These are phyloP conservation scores for Platynereis dumerilii DNA, from an alignment of 2,888 invertebrate species.

Conservation along the genomic window DNA sequence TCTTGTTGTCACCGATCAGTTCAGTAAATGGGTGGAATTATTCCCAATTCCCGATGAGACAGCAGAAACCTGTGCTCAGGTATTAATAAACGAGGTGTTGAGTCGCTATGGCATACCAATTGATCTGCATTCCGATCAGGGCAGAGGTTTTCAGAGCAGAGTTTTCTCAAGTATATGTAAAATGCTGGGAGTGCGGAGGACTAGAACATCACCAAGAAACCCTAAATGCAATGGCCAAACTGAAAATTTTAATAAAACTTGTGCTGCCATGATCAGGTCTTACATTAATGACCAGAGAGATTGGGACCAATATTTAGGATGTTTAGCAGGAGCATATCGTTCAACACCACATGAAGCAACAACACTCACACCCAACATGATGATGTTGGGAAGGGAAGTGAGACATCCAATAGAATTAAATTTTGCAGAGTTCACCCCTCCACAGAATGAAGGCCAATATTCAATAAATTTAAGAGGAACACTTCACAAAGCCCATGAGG, in stretches of 20 bases:
- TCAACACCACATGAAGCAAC: constrained; percentile 31
- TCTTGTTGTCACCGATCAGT: too few relatives aligned
- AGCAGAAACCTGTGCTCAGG: too few relatives aligned
- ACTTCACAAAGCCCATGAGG: constrained; percentile 16
- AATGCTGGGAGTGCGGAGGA: constrained; percentile 21
- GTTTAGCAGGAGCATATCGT: constrained; percentile 33
- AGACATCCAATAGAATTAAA: constrained; percentile 30
- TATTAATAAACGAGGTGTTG: background rate
- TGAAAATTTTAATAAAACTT: constrained; percentile 33
- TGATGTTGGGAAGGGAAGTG: constrained; percentile 32
- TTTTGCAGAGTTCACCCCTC: constrained; percentile 7
- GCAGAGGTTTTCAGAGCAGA: background rate
- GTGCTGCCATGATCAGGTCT: constrained; percentile 30
- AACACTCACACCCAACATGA: constrained; percentile 32
- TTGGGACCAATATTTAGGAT: constrained; percentile 34
- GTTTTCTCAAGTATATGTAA: background rate
- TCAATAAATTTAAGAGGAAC: background rate
- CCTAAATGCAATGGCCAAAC: constrained; percentile 32
- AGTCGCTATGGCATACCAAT: background rate
- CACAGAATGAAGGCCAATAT: background rate
- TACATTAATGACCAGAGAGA: constrained; percentile 29
- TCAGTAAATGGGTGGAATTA: too few relatives aligned
- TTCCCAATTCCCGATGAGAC: too few relatives aligned
- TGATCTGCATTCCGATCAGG: background rate
- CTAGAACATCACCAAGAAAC: constrained; percentile 27